A percentile compares a stretch with the other conserved stretches of the same genome.
Conservation (phyloP, 2,888 invertebrate species). For the Nomada fabriciana region DNA sequence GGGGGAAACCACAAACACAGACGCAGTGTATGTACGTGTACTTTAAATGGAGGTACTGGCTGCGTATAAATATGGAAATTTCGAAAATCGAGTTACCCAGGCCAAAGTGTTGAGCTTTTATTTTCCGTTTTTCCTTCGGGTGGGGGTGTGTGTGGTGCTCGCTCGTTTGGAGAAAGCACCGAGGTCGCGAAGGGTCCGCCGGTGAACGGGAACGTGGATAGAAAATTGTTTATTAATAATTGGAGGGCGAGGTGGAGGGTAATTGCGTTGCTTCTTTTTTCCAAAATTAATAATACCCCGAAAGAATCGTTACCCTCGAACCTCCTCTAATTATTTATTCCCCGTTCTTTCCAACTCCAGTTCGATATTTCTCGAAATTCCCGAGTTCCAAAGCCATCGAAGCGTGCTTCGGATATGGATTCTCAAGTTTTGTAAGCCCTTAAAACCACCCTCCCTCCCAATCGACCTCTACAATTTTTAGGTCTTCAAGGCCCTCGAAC, state of each 20-base stretch:
- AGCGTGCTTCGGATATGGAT: too few species aligned
- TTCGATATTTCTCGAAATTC: too few species aligned
- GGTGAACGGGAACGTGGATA: not conserved
- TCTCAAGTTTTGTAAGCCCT: not conserved
- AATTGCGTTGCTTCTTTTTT: too few species aligned
- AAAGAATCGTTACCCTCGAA: too few species aligned
- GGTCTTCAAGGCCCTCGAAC: not conserved
- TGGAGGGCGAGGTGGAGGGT: too few species aligned
- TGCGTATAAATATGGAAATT: slow-evolving; percentile 80
- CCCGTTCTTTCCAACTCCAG: too few species aligned
- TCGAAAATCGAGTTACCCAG: slow-evolving; percentile 76
- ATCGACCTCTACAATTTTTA: slow-evolving; percentile 1
- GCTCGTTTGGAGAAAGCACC: slow-evolving; percentile 12
- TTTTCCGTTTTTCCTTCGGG: slow-evolving; percentile 37
- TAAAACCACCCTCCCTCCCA: not conserved
- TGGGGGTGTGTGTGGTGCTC: slow-evolving; percentile 38
- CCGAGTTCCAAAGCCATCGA: too few species aligned
- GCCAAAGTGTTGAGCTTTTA: slow-evolving; percentile 64
- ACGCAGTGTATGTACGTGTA: slow-evolving; percentile 6
- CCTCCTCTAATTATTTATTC: too few species aligned
- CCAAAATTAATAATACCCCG: too few species aligned
- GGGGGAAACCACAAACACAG: not conserved
- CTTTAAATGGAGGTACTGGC: slow-evolving; percentile 58
- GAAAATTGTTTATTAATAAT: slow-evolving; percentile 27
- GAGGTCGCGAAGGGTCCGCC: not conserved